A percentile compares a stretch with the other conserved stretches of the same genome.
phyloP scores from a whole-genome alignment of 2,113 vertebrate genomes.

The Varanus salvator region DNA sequence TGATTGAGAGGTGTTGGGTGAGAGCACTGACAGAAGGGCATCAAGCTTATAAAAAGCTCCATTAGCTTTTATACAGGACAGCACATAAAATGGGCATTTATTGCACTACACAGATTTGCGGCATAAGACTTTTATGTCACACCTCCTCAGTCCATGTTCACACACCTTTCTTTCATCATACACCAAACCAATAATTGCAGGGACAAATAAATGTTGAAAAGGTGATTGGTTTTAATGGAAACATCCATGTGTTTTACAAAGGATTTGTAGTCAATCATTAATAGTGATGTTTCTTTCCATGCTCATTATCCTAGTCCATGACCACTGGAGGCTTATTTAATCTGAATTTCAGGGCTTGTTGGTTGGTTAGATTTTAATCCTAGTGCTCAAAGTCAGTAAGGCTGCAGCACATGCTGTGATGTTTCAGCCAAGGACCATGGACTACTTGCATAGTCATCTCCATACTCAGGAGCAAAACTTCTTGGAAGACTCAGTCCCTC shows the following conservation, averaged over 20 bases:
- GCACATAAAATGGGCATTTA: slow-evolving; percentile 27
- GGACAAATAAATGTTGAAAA: slow-evolving; percentile 1
- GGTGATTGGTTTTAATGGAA: slow-evolving; percentile 15
- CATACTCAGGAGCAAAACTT: not conserved
- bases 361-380: not conserved
- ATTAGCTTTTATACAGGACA: slow-evolving; percentile 17
- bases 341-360: not conserved
- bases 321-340: not conserved
- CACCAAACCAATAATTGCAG: slow-evolving; percentile 6
- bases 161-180: not conserved
- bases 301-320: not conserved
- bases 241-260: not conserved
- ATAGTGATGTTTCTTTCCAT: not conserved
- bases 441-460: not conserved
- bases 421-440: slow-evolving; percentile 10
- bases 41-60: slow-evolving; percentile 14
- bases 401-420: not conserved
- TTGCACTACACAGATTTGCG: slow-evolving; percentile 11
- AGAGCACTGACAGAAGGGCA: not conserved
- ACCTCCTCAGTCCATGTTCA: not conserved
- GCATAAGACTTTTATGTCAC: not conserved
- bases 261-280: not conserved
- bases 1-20: not conserved
- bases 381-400: slow-evolving; percentile 9
- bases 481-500: not conserved